Evolutionary conservation across 1,140 invertebrate species (phyloP).

Genomic region (Grapholita molesta): DNA sequence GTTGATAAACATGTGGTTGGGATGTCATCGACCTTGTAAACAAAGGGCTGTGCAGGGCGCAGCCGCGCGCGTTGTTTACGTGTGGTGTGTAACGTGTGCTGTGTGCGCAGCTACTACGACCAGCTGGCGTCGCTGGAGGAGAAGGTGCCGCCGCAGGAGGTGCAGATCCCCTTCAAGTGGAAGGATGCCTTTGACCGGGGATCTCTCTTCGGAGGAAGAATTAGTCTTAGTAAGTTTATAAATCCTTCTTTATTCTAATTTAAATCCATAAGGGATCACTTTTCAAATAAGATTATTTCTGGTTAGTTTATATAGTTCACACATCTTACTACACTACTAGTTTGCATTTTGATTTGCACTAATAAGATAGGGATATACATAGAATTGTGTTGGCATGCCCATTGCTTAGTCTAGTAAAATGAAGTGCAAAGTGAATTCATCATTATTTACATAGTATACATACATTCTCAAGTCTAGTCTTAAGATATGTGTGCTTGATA

Average conservation of each 20-base stretch:
- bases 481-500: too few relatives aligned
- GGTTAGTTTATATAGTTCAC: too few relatives aligned
- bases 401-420: too few relatives aligned
- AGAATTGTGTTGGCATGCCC: too few relatives aligned
- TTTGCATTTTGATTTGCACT: too few relatives aligned
- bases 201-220: conserved; percentile 94
- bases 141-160: conserved; percentile 95
- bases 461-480: too few relatives aligned
- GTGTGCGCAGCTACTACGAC: conserved; percentile 93
- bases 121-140: conserved; percentile 94
- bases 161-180: conserved; percentile 98
- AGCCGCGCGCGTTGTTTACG: background rate
- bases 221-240: conserved; percentile 90
- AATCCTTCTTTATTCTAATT: conserved; percentile 5
- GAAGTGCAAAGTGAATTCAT: too few relatives aligned
- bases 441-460: too few relatives aligned
- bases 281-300: too few relatives aligned
- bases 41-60: conserved; percentile 3
- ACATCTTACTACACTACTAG: too few relatives aligned
- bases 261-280: too few relatives aligned
- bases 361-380: too few relatives aligned
- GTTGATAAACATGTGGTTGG: background rate
- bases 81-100: conserved; percentile 1
- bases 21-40: conserved; percentile 3
- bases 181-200: conserved; percentile 99